These are phyloP conservation scores for Yasuhikotakia modesta DNA, from an alignment of 2,797 vertebrate genomes.

Conservation along the genomic window DNA sequence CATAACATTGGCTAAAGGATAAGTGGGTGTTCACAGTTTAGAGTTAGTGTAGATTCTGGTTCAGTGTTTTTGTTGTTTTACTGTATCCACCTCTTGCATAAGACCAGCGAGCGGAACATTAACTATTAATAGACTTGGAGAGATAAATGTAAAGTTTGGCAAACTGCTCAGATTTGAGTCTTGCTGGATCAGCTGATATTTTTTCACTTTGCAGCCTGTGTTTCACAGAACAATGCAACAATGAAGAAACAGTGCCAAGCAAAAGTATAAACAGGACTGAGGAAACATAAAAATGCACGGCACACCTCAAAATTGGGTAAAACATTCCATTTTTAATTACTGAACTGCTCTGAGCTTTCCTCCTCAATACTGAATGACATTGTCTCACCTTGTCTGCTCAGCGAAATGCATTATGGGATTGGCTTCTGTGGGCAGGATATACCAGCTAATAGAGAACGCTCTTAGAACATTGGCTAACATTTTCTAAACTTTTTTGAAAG, in stretches of 20 bases:
- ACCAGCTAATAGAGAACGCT: no score
- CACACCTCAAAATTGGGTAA: not conserved
- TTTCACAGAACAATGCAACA: slow-evolving; percentile 1
- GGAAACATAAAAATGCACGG: not conserved
- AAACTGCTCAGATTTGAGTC: not conserved
- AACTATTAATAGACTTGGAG: not conserved
- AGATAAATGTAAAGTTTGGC: not conserved
- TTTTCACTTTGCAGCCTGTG: not conserved
- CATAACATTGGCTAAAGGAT: no score
- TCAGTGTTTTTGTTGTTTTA: not conserved
- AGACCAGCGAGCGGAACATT: not conserved
- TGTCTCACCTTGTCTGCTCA: slow-evolving; percentile 13
- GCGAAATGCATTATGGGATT: not conserved
- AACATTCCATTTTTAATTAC: not conserved
- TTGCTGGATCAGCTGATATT: slow-evolving; percentile 1
- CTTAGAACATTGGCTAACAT: no score
- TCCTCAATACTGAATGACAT: not conserved
- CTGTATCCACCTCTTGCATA: not conserved
- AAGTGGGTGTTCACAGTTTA: not conserved
- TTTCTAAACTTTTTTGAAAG: no score
- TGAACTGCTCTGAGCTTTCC: not conserved
- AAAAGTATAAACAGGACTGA: not conserved
- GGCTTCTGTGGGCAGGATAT: slow-evolving; percentile 1
- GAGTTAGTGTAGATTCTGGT: not conserved
- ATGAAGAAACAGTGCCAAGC: not conserved